Conservation (phyloP, 2,797 vertebrate genomes). For the Nannoperca obscura region DNA sequence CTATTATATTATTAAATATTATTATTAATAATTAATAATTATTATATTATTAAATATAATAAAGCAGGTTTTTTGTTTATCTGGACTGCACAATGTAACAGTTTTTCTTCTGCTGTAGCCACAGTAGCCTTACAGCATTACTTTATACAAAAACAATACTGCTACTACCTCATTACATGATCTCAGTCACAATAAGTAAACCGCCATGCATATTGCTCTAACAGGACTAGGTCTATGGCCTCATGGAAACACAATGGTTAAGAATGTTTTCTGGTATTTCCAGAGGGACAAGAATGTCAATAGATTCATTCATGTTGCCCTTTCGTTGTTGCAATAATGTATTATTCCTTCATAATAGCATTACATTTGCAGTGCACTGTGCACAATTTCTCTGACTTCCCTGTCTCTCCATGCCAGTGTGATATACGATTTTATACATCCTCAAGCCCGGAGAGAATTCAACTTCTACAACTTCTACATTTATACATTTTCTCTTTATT, state of each 20-base stretch:
- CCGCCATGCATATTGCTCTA: background rate
- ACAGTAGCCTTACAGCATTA: background rate
- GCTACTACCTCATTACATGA: background rate
- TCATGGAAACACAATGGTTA: background rate
- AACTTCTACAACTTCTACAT: background rate
- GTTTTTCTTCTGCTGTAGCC: background rate
- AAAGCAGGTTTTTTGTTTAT: background rate
- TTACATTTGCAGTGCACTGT: background rate
- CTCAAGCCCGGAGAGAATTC: background rate
- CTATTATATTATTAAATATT: too few relatives aligned
- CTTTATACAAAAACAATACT: background rate
- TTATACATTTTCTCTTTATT: background rate
- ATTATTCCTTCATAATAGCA: conserved; percentile 9
- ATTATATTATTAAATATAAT: too few relatives aligned
- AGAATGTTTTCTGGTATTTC: conserved; percentile 18
- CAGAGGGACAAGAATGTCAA: background rate
- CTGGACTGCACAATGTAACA: background rate
- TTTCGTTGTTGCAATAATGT: conserved; percentile 14
- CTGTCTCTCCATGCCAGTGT: background rate
- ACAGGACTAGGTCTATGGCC: background rate
- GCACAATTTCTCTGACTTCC: background rate
- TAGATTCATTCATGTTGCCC: background rate
- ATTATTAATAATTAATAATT: too few relatives aligned
- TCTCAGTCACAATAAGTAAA: conserved; percentile 8
- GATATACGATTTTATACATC: background rate